Evolutionary conservation across 2,797 vertebrate genomes (phyloP), one percentile per base, ranked within the genome.

Genomic region (Channa striata): DNA sequence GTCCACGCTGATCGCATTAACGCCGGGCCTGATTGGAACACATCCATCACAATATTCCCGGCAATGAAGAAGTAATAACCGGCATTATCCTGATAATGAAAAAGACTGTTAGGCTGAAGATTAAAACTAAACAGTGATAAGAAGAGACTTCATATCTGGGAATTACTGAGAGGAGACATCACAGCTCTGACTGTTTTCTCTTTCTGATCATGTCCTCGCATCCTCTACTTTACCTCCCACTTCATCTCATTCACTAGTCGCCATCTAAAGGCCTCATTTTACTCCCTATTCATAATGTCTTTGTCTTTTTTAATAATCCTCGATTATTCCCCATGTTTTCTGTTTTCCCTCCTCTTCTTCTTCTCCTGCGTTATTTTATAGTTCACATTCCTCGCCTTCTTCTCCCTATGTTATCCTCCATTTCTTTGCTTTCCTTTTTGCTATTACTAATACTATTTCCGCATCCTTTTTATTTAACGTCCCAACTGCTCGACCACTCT

Each of bases 41-140:
- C 87, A 92, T 92, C 87, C 83, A 88, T 92, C 91, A 91, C 83
- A 65, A 87, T 90, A 82, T 83, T 81, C 71, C 68, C 49, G 43
- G 42, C 69, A 79, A 86, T 84, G 83, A 88, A 88, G 89, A 89
- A 81, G 87, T 86, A 90, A 89, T 89, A 89, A 84, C 81, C 21
- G 20, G 72, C 75, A 74, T 89, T 82, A 85, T 87, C 76, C 81
- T 77, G 73, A 75, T 85, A 85, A 90, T 88, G 83, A 81, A 90
- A 88, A 75, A 59, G 71, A 86, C 78, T 46, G 82, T 86, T 74
- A 71, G 72, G 73, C 74, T 70, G 79, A 75, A 78, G 88, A 92
- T 87, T 87, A 83, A 84, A 86, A 75, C 81, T 82, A 87, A 87
- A 85, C 86, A 78, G 67, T 57, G 83, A 87, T 92, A 89, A 90